phyloP scores from a whole-genome alignment of 2,113 vertebrate genomes.

The Gymnocephalus cernua region DNA sequence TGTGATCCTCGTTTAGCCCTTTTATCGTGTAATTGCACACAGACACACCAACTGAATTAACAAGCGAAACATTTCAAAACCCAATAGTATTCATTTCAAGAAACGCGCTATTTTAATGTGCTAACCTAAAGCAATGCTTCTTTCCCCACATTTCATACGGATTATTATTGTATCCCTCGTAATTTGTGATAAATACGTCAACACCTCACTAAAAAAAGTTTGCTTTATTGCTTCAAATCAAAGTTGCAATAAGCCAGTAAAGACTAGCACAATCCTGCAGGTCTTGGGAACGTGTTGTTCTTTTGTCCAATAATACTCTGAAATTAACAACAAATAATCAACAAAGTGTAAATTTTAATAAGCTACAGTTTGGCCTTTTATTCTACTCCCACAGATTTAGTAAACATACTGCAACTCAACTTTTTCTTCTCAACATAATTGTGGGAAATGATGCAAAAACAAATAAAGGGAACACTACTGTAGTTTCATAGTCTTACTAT shows the following conservation, averaged over 20 bases:
- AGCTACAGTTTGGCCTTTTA: constrained; percentile 40
- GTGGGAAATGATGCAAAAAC: constrained; percentile 51
- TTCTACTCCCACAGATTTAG: constrained; percentile 27
- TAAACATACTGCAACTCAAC: constrained; percentile 9
- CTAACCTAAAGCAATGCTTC: constrained; percentile 23
- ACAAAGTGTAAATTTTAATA: constrained; percentile 39
- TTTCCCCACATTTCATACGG: constrained; percentile 3
- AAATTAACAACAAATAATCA: constrained; percentile 54
- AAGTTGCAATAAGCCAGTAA: constrained; percentile 33
- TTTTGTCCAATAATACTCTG: constrained; percentile 13
- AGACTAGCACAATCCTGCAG: constrained; percentile 24
- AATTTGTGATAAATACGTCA: background rate
- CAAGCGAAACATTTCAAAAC: constrained; percentile 26
- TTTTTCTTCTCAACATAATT: constrained; percentile 19
- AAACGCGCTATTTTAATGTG: background rate
- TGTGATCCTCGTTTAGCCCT: constrained; percentile 57
- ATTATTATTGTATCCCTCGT: constrained; percentile 2
- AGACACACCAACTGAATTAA: constrained; percentile 45
- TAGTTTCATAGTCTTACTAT: constrained; percentile 22
- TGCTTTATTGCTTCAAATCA: constrained; percentile 52
- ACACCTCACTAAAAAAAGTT: constrained; percentile 15
- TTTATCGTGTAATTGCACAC: constrained; percentile 7
- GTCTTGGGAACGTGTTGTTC: constrained; percentile 19
- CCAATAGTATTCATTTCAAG: background rate
- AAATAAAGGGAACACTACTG: constrained; percentile 48